Evolutionary conservation across 2,888 invertebrate genomes (phyloP), one percentile per base, ranked within the genome.

Genomic region (Diabrotica balteata): DNA sequence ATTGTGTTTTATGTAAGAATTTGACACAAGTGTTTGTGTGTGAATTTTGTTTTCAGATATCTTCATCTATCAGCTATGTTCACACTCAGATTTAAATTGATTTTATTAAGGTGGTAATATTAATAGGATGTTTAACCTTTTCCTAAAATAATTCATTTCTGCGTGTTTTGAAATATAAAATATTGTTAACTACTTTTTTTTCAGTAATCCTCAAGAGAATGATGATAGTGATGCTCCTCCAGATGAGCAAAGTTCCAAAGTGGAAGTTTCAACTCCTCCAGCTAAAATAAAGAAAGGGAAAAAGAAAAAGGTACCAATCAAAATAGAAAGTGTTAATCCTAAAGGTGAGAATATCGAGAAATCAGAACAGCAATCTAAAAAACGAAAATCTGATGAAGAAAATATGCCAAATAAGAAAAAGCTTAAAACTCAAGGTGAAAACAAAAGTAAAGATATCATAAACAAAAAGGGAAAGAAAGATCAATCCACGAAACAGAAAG

Each of bases 221-320:
- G 75, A 68, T 70, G 76, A 80, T 70, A 75, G 76, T 73, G 78
- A 78, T 71, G 77, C 73, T 45, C 76, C 80, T 8, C 77, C 77
- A 63, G 78, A 80, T 68, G 79, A 79, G 70, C 59, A 66, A 10
- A 76, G 74, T 73, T 62, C 78, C 32, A 81, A 79, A 73, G 65
- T 77, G 67, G 73, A 75, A 72, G 68, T 76, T 51, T 51, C 65
- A 67, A 63, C 65, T 59, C 67, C 71, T 58, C 66, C 69, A 67
- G 61, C 72, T n/a, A 76, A 76, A 72, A 76, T 74, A 61, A 66
- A 68, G 32, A 76, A 75, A 69, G 61, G 59, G 32, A 75, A 76
- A 59, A 76, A 76, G 63, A 73, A 75, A 62, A 73, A 76, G 66
- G 22, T 76, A 17, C 73, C 76, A 71, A 76, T 78, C 59, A 50